Base-by-base conservation (phyloP, 2,797 vertebrate genomes). In the Linurgus olivaceus region DNA sequence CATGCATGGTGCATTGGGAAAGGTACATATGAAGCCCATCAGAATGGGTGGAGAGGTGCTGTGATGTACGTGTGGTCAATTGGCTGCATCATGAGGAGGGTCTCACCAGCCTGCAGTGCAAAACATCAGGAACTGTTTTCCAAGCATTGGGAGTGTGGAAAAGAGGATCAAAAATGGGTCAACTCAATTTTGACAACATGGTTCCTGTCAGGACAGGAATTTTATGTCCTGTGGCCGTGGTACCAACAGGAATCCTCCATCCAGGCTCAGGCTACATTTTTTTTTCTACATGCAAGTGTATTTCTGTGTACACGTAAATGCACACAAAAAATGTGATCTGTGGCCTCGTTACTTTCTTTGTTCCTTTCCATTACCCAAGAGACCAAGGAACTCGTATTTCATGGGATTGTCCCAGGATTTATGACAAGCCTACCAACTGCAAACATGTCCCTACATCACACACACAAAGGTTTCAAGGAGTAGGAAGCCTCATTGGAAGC, bases 381-480 rank as follows among this genome's bases (percentile, higher is more conserved):
- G 47, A 52, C 25, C 2, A 1, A 71, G 61, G 31, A 92, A 61
- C 47, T 90, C 0, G 0, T 48, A n/a, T 71, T n/a, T 80, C 1
- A 0, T 35, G 52, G n/a, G 42, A 37, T 59, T 58, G 18, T 31
- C 31, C 25, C 7, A 33, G 50, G 40, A 55, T 63, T 89, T 58
- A 37, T 63, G 57, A 81, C 0, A 0, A 62, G 25, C 37, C 20
- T 23, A 37, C 10, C 40, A 31, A 40, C 31, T 33, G 31, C 25
- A 77, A 25, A 35, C 0, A 0, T 31, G 62, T 23, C 35, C 44
- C 25, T 7, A 0, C 0, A 1, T 71, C 2, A 8, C 52, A 74
- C 23, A 38, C 31, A 25, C 33, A 50, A 35, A 71, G 9, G 16
- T 55, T 87, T 59, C 40, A 40, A 40, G 21, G 25, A 55, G 6